Conservation (phyloP, 2,888 invertebrate genomes). For the Euplagia quadripunctaria region DNA sequence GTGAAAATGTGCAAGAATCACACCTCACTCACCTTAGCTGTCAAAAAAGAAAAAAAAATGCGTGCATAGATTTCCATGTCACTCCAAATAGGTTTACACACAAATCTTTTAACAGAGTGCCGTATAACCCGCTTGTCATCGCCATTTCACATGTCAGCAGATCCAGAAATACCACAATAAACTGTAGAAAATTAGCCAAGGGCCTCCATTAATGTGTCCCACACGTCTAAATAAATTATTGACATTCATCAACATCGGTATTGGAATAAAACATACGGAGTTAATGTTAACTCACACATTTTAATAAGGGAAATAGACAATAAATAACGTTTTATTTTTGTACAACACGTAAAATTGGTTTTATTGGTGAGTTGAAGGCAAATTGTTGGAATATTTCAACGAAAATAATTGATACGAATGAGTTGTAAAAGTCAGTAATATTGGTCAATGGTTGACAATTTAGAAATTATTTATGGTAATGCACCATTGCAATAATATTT, state of each 20-base stretch:
- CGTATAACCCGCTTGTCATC: conserved; percentile 63
- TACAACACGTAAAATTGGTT: conserved; percentile 32
- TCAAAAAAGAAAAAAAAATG: conserved; percentile 33
- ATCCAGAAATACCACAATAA: conserved; percentile 64
- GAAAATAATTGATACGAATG: conserved; percentile 24
- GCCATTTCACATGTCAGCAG: conserved; percentile 68
- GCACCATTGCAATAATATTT: conserved; percentile 7
- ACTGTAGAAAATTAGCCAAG: conserved; percentile 63
- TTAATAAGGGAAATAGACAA: conserved; percentile 48
- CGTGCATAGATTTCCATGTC: conserved; percentile 71
- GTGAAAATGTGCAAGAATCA: conserved; percentile 20
- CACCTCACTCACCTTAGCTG: conserved; percentile 43
- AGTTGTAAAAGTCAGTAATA: conserved; percentile 18
- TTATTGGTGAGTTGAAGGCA: conserved; percentile 36
- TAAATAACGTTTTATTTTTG: conserved; percentile 48
- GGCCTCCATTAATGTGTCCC: conserved; percentile 64
- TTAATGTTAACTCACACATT: conserved; percentile 51
- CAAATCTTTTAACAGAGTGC: conserved; percentile 72
- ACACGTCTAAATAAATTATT: conserved; percentile 56
- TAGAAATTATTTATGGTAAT: conserved; percentile 1
- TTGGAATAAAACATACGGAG: conserved; percentile 55
- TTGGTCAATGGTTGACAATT: conserved; percentile 1
- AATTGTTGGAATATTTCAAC: conserved; percentile 23
- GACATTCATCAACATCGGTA: conserved; percentile 62
- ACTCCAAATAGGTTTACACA: conserved; percentile 71